Conservation (phyloP, 2,797 vertebrate genomes). For the Chaetophractus vellerosus region DNA sequence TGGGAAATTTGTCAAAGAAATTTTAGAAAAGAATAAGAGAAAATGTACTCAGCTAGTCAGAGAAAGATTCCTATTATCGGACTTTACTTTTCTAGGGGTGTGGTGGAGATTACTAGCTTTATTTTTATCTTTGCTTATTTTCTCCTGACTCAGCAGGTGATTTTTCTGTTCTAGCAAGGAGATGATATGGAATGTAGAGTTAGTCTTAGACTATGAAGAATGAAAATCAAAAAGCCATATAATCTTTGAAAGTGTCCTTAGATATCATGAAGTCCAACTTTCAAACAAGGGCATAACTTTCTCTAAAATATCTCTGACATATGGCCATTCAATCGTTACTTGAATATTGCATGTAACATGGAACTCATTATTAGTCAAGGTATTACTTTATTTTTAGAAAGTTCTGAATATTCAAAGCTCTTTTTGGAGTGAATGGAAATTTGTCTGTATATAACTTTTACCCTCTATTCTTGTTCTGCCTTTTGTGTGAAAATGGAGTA, state of each 20-base stretch:
- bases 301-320: neutral
- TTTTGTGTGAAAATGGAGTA: neutral
- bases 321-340: neutral
- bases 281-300: neutral
- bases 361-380: neutral
- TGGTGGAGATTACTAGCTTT: neutral
- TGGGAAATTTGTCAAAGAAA: slow-evolving; percentile 16
- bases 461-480: neutral
- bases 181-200: neutral
- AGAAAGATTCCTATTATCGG: neutral
- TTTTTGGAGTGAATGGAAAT: neutral
- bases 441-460: neutral
- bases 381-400: neutral
- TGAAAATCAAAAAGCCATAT: neutral
- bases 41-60: neutral
- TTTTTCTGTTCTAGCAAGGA: neutral
- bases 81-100: slow-evolving; percentile 26
- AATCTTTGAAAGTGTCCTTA: slow-evolving; percentile 4
- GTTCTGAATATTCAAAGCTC: neutral
- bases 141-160: neutral
- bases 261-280: neutral
- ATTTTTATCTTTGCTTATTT: neutral
- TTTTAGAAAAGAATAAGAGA: neutral
- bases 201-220: neutral
- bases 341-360: neutral